Evolutionary conservation across 2,113 vertebrate genomes (phyloP).

Genomic region (Leuciscus idus): DNA sequence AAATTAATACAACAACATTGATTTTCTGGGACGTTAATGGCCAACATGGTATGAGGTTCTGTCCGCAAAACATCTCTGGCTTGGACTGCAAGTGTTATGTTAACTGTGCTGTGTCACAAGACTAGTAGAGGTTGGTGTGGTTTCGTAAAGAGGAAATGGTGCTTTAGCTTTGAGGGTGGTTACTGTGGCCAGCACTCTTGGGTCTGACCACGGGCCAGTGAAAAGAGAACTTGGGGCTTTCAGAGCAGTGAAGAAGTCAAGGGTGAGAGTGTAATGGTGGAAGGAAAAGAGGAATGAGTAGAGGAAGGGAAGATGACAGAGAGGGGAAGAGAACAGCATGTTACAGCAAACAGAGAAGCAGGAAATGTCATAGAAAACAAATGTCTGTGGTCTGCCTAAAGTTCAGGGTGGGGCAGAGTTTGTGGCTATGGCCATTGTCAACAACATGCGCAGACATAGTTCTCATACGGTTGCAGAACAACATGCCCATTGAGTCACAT

Average conservation of each 20-base stretch:
- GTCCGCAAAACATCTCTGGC: slow-evolving; percentile 21
- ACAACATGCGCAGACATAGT: slow-evolving; percentile 64
- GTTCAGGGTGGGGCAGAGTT: slow-evolving; percentile 3
- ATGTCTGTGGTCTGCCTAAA: slow-evolving; percentile 52
- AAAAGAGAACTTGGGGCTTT: slow-evolving; percentile 23
- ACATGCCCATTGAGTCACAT: not conserved
- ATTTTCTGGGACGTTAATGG: slow-evolving; percentile 43
- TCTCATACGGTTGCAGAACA: slow-evolving; percentile 53
- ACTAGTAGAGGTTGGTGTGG: slow-evolving; percentile 43
- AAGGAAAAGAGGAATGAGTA: slow-evolving; percentile 5
- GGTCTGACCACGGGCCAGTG: slow-evolving; percentile 39
- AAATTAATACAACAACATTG: slow-evolving; percentile 34
- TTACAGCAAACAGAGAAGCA: not conserved
- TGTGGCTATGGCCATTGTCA: slow-evolving; percentile 61
- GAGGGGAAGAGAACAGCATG: not conserved
- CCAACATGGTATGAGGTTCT: slow-evolving; percentile 21
- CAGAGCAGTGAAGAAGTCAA: slow-evolving; percentile 10
- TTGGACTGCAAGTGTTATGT: slow-evolving; percentile 30
- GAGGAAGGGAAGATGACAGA: not conserved
- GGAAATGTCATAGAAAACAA: not conserved
- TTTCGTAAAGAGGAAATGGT: slow-evolving; percentile 59
- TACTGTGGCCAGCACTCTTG: slow-evolving; percentile 47
- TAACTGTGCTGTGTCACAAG: slow-evolving; percentile 46
- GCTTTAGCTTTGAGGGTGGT: slow-evolving; percentile 55
- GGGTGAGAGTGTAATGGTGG: slow-evolving; percentile 8